Conservation (phyloP, 2,797 vertebrate species). For the Bradypus variegatus region DNA sequence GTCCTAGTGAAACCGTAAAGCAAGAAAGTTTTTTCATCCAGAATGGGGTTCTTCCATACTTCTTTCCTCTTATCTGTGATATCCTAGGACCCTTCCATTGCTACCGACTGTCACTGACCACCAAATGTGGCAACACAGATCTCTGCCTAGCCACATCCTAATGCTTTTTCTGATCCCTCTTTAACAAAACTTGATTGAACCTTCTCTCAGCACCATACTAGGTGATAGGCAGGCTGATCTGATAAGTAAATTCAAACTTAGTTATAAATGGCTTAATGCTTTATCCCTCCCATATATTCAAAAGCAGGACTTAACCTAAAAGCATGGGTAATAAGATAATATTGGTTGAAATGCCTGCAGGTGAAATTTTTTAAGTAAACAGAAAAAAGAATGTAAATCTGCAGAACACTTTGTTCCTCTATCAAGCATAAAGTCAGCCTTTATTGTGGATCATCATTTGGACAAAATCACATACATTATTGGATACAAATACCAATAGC, state of each 20-base stretch:
- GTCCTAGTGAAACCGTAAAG: background rate
- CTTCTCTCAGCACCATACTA: background rate
- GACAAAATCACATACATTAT: background rate
- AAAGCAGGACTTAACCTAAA: background rate
- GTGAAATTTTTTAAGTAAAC: conserved; percentile 27
- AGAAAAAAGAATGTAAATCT: background rate
- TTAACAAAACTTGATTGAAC: background rate
- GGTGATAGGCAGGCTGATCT: background rate
- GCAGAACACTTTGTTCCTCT: background rate
- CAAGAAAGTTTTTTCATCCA: background rate
- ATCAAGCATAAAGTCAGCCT: background rate
- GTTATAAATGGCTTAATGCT: background rate
- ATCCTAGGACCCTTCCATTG: background rate
- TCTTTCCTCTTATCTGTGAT: background rate
- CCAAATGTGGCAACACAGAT: background rate
- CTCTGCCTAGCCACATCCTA: background rate
- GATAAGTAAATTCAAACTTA: conserved; percentile 8
- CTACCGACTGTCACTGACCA: background rate
- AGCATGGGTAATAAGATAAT: background rate
- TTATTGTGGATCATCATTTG: background rate
- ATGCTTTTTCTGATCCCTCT: background rate
- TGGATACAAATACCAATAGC: conserved; percentile 12
- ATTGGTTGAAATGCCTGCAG: background rate
- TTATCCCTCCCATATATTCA: background rate
- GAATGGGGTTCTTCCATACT: background rate